These are phyloP conservation scores for Siniperca undulata DNA, from an alignment of 2,797 vertebrate species.

Conservation along the genomic window DNA sequence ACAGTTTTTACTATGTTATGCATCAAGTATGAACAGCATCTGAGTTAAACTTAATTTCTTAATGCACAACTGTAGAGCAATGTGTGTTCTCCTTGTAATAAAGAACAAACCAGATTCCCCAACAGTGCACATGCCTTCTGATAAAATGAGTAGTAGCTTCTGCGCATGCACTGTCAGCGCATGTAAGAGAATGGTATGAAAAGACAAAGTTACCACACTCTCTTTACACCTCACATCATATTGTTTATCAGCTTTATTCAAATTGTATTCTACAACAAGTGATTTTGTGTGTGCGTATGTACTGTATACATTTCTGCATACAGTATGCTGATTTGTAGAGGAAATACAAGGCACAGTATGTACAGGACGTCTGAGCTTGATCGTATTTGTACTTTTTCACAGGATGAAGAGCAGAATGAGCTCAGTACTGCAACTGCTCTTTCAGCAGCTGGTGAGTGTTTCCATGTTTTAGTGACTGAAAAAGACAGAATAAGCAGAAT, in stretches of 20 bases:
- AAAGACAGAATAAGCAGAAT: neutral
- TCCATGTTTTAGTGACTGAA: neutral
- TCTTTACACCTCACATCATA: neutral
- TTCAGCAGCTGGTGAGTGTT: constrained; percentile 60
- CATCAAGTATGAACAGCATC: neutral
- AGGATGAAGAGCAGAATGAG: constrained; percentile 60
- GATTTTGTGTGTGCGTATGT: neutral
- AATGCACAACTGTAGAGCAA: neutral
- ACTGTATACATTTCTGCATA: neutral
- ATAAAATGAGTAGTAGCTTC: neutral
- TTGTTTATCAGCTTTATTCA: neutral
- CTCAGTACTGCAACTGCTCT: neutral
- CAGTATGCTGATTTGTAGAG: neutral
- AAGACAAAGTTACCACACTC: neutral
- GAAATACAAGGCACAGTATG: no score
- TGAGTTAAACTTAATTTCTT: neutral
- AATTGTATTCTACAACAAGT: neutral
- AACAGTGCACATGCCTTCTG: neutral
- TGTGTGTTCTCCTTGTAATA: neutral
- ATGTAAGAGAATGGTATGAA: constrained; percentile 10
- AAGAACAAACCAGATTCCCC: neutral
- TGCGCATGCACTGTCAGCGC: constrained; percentile 14
- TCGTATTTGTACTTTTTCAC: neutral
- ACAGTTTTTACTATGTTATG: neutral
- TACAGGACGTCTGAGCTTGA: neutral